Conservation (phyloP, 2,113 vertebrate genomes). For the Numenius arquata region DNA sequence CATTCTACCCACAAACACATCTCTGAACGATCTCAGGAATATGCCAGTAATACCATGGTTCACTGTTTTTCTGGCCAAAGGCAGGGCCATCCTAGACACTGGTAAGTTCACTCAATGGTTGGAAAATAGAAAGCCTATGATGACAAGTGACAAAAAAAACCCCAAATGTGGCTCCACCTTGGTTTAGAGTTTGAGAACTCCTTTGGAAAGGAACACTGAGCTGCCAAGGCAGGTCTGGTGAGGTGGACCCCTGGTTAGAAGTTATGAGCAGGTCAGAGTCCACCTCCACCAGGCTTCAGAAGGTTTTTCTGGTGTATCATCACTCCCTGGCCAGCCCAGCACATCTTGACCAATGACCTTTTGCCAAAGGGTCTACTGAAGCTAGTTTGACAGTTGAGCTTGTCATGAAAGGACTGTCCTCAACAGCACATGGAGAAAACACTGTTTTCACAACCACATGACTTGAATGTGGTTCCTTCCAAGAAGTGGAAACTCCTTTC, state of each 20-base stretch:
- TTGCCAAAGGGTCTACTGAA: no score
- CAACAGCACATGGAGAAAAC: not conserved
- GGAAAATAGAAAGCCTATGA: not conserved
- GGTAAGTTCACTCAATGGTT: fast-evolving
- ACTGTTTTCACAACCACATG: not conserved
- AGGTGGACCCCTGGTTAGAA: not conserved
- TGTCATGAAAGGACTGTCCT: not conserved
- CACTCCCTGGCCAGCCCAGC: not conserved
- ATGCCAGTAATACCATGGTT: not conserved
- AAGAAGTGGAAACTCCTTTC: not conserved
- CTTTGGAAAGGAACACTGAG: not conserved
- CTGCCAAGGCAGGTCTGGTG: not conserved
- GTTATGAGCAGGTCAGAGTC: not conserved
- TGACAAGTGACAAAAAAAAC: not conserved
- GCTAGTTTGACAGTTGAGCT: fast-evolving
- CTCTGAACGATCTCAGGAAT: not conserved
- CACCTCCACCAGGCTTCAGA: not conserved
- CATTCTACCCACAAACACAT: conserved; percentile 29
- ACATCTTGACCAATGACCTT: not conserved
- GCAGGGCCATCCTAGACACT: not conserved
- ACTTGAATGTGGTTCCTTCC: not conserved
- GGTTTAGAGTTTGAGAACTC: not conserved
- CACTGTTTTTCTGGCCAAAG: not conserved
- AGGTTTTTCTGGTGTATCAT: not conserved
- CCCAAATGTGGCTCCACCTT: not conserved